These are phyloP conservation scores for Gibbula magus DNA, from an alignment of 2,888 invertebrate species.

Conservation along the genomic window DNA sequence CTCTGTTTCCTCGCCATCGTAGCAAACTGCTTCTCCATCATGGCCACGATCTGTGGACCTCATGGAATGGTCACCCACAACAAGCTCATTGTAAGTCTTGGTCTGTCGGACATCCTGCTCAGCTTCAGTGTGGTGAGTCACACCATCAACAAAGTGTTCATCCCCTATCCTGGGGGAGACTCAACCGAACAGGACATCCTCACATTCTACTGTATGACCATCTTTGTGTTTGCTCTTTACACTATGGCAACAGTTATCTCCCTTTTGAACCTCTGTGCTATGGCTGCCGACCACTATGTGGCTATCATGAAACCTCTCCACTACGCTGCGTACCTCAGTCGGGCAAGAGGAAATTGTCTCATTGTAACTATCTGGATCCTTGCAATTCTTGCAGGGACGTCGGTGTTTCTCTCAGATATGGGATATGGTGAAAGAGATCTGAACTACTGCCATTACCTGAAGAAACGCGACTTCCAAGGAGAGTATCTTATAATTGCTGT, in stretches of 20 bases:
- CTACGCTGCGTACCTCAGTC: constrained; percentile 50
- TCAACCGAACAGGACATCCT: constrained; percentile 43
- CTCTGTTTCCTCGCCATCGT: constrained; percentile 55
- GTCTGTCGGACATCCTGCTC: constrained; percentile 61
- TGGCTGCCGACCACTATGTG: constrained; percentile 65
- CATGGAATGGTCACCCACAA: constrained; percentile 60
- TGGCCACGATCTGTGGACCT: constrained; percentile 63
- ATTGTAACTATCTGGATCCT: constrained; percentile 56
- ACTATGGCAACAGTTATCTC: constrained; percentile 60
- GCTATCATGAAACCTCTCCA: constrained; percentile 60
- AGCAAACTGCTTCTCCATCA: constrained; percentile 62
- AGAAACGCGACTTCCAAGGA: constrained; percentile 56
- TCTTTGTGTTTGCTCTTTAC: constrained; percentile 57
- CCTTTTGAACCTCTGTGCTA: constrained; percentile 57
- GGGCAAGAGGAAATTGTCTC: constrained; percentile 44
- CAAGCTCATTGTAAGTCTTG: constrained; percentile 63
- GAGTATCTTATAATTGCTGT: constrained; percentile 61
- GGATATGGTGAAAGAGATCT: constrained; percentile 28
- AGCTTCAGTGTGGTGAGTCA: constrained; percentile 57
- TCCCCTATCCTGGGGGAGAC: constrained; percentile 32
- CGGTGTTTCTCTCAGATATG: constrained; percentile 38
- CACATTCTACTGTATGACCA: constrained; percentile 52
- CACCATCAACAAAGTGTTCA: constrained; percentile 57
- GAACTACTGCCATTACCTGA: constrained; percentile 64
- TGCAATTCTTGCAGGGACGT: constrained; percentile 55